Evolutionary conservation across 2,797 vertebrate genomes (phyloP).

Genomic region (Cichlasoma orientale): DNA sequence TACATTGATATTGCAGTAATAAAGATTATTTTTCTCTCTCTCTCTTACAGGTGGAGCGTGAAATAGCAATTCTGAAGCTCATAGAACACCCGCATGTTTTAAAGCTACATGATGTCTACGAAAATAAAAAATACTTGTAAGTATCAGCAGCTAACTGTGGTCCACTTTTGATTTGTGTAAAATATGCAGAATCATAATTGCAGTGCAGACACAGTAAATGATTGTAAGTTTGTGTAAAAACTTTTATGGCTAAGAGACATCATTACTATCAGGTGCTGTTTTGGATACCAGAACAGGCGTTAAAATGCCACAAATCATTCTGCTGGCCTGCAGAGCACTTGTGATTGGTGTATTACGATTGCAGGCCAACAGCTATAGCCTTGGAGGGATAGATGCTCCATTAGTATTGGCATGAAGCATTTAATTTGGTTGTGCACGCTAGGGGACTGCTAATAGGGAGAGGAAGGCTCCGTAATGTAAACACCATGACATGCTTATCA

Average conservation of each 20-base stretch:
- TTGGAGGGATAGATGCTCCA: slow-evolving; percentile 50
- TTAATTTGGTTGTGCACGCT: slow-evolving; percentile 61
- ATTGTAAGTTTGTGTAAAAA: not conserved
- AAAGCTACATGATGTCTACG: slow-evolving; percentile 97
- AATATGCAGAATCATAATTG: not conserved
- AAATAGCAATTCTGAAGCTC: slow-evolving; percentile 97
- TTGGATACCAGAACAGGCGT: not conserved
- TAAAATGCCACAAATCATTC: slow-evolving; percentile 25
- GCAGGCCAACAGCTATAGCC: slow-evolving; percentile 42
- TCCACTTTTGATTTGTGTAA: not conserved
- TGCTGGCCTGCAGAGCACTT: slow-evolving; percentile 11
- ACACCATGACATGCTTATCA: slow-evolving; percentile 65
- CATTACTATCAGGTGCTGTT: not conserved
- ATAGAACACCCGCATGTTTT: slow-evolving; percentile 98
- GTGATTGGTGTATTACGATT: slow-evolving; percentile 45
- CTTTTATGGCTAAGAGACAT: not conserved
- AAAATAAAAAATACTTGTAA: slow-evolving; percentile 99
- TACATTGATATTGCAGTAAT: slow-evolving; percentile 25
- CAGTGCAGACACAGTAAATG: not conserved
- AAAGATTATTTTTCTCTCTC: slow-evolving; percentile 4
- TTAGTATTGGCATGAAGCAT: slow-evolving; percentile 63
- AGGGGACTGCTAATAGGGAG: slow-evolving; percentile 60
- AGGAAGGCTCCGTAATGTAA: slow-evolving; percentile 71
- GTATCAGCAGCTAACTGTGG: slow-evolving; percentile 75
- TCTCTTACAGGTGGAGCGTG: slow-evolving; percentile 90